Percentiles rank a stretch among this genome's conserved stretches.
These are phyloP conservation scores for Drosophila anomalata DNA, from an alignment of 2,888 invertebrate species.

Conservation along the genomic window DNA sequence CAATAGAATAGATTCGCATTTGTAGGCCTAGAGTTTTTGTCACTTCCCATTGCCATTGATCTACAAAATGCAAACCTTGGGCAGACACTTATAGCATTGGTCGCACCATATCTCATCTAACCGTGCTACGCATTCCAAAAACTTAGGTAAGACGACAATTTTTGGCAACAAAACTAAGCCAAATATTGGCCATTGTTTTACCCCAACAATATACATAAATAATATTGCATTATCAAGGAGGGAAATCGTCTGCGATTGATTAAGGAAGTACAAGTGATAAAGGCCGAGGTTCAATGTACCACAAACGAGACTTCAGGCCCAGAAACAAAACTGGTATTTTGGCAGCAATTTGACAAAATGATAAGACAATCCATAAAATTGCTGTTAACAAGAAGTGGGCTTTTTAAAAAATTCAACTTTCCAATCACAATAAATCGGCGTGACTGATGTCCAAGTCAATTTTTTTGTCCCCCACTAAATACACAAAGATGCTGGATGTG, in stretches of 20 bases:
- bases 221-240: conserved; percentile 17
- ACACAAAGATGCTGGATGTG: conserved; percentile 41
- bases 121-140: conserved; percentile 55
- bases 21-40: conserved; percentile 18
- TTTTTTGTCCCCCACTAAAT: conserved; percentile 32
- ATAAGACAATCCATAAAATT: neutral
- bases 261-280: conserved; percentile 42
- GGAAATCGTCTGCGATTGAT: conserved; percentile 24
- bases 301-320: conserved; percentile 7
- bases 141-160: neutral
- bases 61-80: conserved; percentile 43
- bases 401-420: conserved; percentile 17
- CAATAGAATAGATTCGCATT: conserved; percentile 1
- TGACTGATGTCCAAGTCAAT: conserved; percentile 48
- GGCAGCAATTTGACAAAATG: neutral
- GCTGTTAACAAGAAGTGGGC: neutral
- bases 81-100: conserved; percentile 37
- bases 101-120: conserved; percentile 16
- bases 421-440: conserved; percentile 54
- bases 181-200: conserved; percentile 1
- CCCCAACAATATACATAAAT: conserved; percentile 13
- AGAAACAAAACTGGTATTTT: conserved; percentile 5
- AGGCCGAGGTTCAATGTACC: conserved; percentile 46
- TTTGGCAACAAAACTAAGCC: conserved; percentile 5
- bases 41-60: conserved; percentile 23